Evolutionary conservation across 2,797 vertebrate species (phyloP), one percentile per base, ranked within the genome.

Genomic region (Micropoecilia bifurca): DNA sequence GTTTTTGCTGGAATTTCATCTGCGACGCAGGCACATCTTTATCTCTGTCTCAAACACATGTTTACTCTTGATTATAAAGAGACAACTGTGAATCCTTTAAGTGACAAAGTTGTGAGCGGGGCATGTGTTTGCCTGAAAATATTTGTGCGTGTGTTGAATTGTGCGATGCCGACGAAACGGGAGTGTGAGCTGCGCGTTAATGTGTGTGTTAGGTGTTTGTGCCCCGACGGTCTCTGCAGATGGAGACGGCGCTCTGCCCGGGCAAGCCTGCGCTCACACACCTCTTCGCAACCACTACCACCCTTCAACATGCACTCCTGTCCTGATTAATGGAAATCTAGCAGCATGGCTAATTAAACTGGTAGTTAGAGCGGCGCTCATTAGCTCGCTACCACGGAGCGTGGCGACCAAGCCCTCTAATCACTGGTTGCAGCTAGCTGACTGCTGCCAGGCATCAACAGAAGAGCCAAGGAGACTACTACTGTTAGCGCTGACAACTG

Each of bases 321-420:
- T 85, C 91, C 87, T 96, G 95, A 95, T 96, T 95, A 96, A 96
- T 94, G 94, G 93, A 96, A 96, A 95, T 93, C 95, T 93, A 96
- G 91, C 91, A 92, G 91, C 94, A 95, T 83, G 91, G 94, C 93
- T 96, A 96, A 96, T 96, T 96, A 96, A 95, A 93, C 83, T 85
- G 92, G 90, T 95, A 90, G 96, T 95, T 96, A 95, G 94, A 94
- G 92, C 87, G 85, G 89, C 81, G 93, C 95, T 96, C 92, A 95
- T 96, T 96, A 96, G 90, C 87, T 93, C 78, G 77, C 90, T 91
- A 92, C 85, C 91, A 89, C 83, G 74, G 90, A 92, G 90, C 28
- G 84, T 87, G 76, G 85, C 88, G 84, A 85, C 87, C 87, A 79
- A 88, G 84, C 85, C 84, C 88, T 88, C 83, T 91, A 91, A 94